These are phyloP conservation scores for Falcunculus frontatus DNA, from an alignment of 2,113 vertebrate genomes.

Conservation along the genomic window DNA sequence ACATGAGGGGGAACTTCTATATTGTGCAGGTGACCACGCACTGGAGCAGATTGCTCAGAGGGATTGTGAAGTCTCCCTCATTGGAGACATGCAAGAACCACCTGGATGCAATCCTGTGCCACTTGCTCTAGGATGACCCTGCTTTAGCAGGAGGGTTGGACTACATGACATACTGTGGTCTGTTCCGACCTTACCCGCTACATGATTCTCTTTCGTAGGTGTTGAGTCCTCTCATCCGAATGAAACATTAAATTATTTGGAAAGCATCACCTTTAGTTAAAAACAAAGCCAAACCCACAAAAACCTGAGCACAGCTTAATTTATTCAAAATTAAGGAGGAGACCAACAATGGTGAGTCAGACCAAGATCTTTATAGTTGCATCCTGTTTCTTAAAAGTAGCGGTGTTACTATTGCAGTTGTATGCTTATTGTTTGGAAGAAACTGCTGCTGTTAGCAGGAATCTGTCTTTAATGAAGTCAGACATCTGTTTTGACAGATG, in stretches of 20 bases:
- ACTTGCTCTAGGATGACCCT: background rate
- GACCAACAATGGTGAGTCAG: background rate
- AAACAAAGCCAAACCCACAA: background rate
- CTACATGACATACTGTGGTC: background rate
- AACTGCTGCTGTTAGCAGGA: background rate
- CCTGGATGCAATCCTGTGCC: background rate
- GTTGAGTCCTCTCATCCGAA: background rate
- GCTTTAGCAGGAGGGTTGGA: background rate
- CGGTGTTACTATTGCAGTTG: background rate
- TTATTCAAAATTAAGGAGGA: background rate
- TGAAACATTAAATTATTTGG: background rate
- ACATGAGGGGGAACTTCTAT: background rate
- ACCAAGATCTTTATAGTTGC: background rate
- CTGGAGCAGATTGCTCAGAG: background rate
- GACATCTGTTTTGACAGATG: background rate
- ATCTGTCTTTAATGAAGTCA: background rate
- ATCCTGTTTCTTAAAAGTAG: background rate
- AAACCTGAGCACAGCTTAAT: background rate
- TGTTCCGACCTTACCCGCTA: background rate
- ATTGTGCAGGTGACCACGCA: accelerated
- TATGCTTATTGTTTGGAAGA: background rate
- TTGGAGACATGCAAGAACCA: background rate
- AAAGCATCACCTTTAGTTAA: background rate
- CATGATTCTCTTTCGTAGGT: background rate
- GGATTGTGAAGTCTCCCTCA: background rate